Evolutionary conservation across 2,797 vertebrate species (phyloP).

Genomic region (Rhabdomys pumilio): DNA sequence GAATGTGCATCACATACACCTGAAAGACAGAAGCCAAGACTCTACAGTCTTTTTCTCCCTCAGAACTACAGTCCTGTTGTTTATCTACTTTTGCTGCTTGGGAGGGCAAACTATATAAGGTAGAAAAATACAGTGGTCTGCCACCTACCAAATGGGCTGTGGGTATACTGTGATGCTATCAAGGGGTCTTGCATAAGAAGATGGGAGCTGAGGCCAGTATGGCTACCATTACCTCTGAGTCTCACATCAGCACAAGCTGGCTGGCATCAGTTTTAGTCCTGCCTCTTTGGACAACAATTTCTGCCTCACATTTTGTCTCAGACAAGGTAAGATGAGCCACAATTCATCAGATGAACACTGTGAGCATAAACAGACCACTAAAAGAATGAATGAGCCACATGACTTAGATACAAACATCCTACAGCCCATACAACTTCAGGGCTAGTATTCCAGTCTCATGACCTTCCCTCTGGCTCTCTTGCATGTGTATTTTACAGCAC

Average conservation of each 20-base stretch:
- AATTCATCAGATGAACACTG: background rate
- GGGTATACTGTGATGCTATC: background rate
- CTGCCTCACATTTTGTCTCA: background rate
- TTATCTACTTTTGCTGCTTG: background rate
- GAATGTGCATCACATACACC: background rate
- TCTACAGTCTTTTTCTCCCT: background rate
- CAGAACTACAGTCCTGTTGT: background rate
- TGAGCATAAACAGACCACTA: background rate
- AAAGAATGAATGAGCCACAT: background rate
- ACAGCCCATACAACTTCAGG: background rate
- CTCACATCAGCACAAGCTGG: background rate
- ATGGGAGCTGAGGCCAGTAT: fast-evolving
- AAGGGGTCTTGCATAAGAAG: background rate
- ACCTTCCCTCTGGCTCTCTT: background rate
- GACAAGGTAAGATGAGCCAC: background rate
- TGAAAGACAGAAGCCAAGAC: background rate
- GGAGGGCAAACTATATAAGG: background rate
- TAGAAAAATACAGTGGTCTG: background rate
- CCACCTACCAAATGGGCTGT: background rate
- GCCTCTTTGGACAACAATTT: background rate
- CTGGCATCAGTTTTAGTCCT: background rate
- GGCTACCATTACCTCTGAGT: background rate
- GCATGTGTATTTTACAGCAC: background rate
- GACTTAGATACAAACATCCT: background rate
- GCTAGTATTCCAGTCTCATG: background rate